Evolutionary conservation across 2,888 invertebrate genomes (phyloP), one percentile per base, ranked within the genome.

Genomic region (Malthinus seriepunctatus): DNA sequence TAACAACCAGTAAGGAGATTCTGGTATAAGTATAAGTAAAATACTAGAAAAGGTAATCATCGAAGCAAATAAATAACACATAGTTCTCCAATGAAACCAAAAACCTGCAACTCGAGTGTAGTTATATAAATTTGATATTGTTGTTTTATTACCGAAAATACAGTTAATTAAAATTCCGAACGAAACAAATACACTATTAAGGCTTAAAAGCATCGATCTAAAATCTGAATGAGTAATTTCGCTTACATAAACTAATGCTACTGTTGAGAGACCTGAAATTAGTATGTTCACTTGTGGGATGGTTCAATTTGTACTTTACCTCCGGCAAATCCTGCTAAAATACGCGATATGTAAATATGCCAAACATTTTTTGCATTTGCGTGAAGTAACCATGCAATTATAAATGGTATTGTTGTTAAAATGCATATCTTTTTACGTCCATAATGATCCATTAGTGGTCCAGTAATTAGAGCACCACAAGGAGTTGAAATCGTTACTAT

Each of bases 1-100:
- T 1, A 80, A 66, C n/a, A 81, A 71, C 85, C 85, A 86, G 58
- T 83, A 78, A 0, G 85, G 85, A 62, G 83, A 83, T 71, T 86
- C 85, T 1, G 85, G 85, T 39, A 84, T 65, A 7, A 79, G 71
- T 23, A 74, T 74, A 1, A 83, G 68, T 0, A 74, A 65, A 11
- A 77, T 37, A 7, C 79, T 72, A 7, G 79, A 76, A 0, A 73
- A 34, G 1, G 76, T 34, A 1, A 80, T 72, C 7, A 82, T 47
- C 1, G 67, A 65, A 23, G 79, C 75, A 64, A 80, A 82, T 5
- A 80, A 70, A 8, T 79, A 73, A 0, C 83, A 79, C 66, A 83
- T 79, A 23, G 73, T 72, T 9, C 79, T 75, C 85, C 85, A 85
- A 8, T 76, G 71, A 12, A 83, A 70, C 70, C 79, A 79, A 15